Evolutionary conservation across 2,888 invertebrate genomes (phyloP).

Genomic region (Cerastis rubricosa): DNA sequence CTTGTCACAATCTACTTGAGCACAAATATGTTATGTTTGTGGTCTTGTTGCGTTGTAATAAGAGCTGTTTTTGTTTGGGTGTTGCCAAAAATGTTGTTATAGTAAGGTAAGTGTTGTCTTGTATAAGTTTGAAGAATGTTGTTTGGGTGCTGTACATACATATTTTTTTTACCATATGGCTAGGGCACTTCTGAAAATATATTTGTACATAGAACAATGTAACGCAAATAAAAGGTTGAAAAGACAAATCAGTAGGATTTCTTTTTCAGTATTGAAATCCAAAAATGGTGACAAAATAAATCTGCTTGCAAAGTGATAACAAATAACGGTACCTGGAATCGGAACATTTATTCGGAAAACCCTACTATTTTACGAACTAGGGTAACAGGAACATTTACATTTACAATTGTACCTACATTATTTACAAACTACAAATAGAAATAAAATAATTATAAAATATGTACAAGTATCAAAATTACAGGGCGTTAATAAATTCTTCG

Average conservation of each 20-base stretch:
- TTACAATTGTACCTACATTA: background rate
- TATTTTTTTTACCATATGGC: background rate
- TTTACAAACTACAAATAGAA: no score
- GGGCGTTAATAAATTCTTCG: no score
- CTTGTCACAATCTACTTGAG: slow-evolving; percentile 30
- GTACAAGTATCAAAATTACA: no score
- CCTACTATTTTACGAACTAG: no score
- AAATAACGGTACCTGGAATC: background rate
- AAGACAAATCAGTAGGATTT: background rate
- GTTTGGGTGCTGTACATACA: background rate
- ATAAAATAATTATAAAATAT: no score
- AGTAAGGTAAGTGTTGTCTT: background rate
- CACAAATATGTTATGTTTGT: slow-evolving; percentile 24
- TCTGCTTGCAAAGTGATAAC: background rate
- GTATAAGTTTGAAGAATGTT: background rate
- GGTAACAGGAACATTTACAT: background rate
- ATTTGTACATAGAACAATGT: background rate
- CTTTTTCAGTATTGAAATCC: background rate
- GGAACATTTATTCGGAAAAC: no score
- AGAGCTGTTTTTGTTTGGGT: slow-evolving; percentile 30
- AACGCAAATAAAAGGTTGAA: background rate
- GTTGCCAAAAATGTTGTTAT: background rate
- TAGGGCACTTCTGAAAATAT: background rate
- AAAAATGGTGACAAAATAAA: background rate
- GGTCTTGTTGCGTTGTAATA: slow-evolving; percentile 17